phyloP scores from a whole-genome alignment of 2,888 invertebrate species.

The Lepidochrysops patricia region DNA sequence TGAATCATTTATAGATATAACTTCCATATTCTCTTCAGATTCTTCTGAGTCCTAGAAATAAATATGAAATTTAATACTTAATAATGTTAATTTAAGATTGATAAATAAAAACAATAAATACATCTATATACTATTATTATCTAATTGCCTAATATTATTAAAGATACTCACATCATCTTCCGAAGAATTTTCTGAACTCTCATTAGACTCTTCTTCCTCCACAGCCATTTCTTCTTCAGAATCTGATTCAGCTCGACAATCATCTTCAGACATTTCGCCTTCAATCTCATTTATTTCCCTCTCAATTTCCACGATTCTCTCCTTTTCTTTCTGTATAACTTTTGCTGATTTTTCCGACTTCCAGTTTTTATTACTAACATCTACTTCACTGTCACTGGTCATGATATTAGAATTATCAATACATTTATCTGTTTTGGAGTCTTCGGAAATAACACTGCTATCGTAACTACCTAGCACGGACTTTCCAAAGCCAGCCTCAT shows the following conservation, averaged over 20 bases:
- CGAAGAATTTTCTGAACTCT: conserved; percentile 21
- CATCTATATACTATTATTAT: not conserved
- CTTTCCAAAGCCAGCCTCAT: conserved; percentile 43
- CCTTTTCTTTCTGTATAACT: conserved; percentile 52
- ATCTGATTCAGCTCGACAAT: conserved; percentile 25
- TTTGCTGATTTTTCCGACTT: conserved; percentile 29
- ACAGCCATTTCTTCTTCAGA: conserved; percentile 26
- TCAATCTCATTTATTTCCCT: conserved; percentile 63
- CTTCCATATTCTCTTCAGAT: conserved; percentile 33
- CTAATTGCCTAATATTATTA: not conserved
- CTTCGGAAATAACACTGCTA: conserved; percentile 34
- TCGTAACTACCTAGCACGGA: conserved; percentile 46
- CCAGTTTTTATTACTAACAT: conserved; percentile 34
- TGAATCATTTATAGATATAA: conserved; percentile 44
- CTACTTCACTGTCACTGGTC: conserved; percentile 58
- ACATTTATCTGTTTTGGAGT: conserved; percentile 15
- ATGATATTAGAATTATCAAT: conserved; percentile 48
- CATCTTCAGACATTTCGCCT: conserved; percentile 47
- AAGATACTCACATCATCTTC: conserved; percentile 20
- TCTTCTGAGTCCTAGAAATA: conserved; percentile 29
- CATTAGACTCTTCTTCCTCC: conserved; percentile 26
- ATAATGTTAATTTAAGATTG: too few species aligned
- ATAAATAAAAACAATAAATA: not conserved
- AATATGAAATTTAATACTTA: not conserved
- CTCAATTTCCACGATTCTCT: conserved; percentile 57